Percentiles rank a stretch among this genome's conserved stretches.
Evolutionary conservation across 2,888 invertebrate species (phyloP).

Genomic region (Caenorhabditis becei): DNA sequence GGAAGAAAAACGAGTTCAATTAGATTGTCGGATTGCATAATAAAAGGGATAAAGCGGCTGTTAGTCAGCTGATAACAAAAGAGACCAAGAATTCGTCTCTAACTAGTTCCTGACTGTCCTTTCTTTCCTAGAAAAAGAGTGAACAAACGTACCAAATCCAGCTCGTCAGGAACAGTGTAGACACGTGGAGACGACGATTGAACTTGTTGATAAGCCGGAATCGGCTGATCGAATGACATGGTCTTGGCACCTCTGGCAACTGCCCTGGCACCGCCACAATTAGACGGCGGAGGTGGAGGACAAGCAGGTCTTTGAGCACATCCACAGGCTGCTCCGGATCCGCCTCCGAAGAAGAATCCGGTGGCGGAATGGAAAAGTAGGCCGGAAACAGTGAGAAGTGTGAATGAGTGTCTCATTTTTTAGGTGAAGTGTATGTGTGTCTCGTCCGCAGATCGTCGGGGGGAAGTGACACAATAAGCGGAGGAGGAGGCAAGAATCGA

Average conservation of each 20-base stretch:
- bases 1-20: constrained; percentile 40
- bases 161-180: constrained; percentile 60
- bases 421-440: constrained; percentile 50
- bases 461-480: constrained; percentile 41
- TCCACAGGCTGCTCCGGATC: constrained; percentile 51
- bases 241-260: constrained; percentile 44
- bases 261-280: constrained; percentile 11
- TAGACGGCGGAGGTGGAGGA: constrained; percentile 49
- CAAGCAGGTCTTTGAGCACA: constrained; percentile 56
- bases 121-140: not conserved
- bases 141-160: constrained; percentile 58
- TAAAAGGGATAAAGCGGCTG: constrained; percentile 3
- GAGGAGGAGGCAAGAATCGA: constrained; percentile 12
- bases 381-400: constrained; percentile 28
- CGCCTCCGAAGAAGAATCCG: constrained; percentile 45
- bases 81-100: not conserved
- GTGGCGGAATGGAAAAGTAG: constrained; percentile 2
- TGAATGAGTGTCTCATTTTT: constrained; percentile 45
- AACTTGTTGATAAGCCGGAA: not conserved
- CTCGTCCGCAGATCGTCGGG: constrained; percentile 4
- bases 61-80: constrained; percentile 20
- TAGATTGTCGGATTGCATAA: constrained; percentile 31
- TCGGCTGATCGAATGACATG: constrained; percentile 30
- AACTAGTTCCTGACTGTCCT: not conserved
- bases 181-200: constrained; percentile 30